These are phyloP conservation scores for Entomobrya proxima DNA, from an alignment of 2,888 invertebrate genomes.

Conservation along the genomic window DNA sequence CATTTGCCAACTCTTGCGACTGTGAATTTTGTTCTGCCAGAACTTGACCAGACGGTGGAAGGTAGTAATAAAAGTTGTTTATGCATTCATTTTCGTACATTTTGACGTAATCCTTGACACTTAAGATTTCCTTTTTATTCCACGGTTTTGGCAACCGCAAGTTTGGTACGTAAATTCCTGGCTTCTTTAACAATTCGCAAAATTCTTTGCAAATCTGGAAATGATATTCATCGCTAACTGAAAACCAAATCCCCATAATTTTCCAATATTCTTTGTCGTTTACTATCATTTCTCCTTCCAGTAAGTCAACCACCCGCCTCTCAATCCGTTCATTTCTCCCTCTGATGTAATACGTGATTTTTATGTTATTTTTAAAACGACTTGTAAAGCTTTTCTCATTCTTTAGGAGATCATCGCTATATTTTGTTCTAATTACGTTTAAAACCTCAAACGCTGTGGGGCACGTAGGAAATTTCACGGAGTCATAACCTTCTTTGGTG, in stretches of 20 bases:
- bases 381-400: background rate
- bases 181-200: background rate
- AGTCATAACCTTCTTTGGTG: background rate
- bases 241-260: constrained; percentile 21
- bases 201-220: background rate
- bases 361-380: background rate
- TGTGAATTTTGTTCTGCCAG: background rate
- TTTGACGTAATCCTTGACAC: background rate
- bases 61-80: no score
- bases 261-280: background rate
- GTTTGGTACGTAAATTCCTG: background rate
- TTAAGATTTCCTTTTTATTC: background rate
- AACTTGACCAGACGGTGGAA: background rate
- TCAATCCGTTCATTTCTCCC: background rate
- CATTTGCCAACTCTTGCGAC: background rate
- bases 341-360: background rate
- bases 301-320: background rate
- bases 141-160: background rate
- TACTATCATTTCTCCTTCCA: constrained; percentile 10
- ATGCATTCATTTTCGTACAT: background rate
- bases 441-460: constrained; percentile 1
- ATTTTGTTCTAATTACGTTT: background rate
- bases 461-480: background rate
- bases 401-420: background rate
- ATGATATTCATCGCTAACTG: background rate